Evolutionary conservation across 2,888 invertebrate genomes (phyloP), one percentile per base, ranked within the genome.

Genomic region (Melipona bicolor): DNA sequence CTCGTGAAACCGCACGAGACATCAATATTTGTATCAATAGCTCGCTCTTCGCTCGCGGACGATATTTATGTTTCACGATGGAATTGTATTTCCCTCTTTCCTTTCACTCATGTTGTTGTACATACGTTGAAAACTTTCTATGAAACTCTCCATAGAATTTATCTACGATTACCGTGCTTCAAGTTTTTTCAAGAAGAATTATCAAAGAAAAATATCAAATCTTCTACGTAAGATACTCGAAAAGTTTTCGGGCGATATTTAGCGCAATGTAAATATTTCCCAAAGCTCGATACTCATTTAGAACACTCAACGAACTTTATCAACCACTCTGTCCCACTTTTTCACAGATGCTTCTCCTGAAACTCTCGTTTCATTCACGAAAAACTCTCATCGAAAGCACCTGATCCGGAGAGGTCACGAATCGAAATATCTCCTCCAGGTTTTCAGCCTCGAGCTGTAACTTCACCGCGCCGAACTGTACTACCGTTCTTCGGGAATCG

Each of bases 401-500:
- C 36, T 50, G 15, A 15, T 54, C n/a, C n/a, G 3, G 6, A 6
- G 32, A 19, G 32, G 11, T 73, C 62, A 50, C 49, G 15, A 32
- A 1, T 62, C 73, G 24, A 64, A 64, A 73, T 50, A 73, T 52
- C 15, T 68, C 24, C 50, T 32, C 9, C 32, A 27, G 11, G 24
- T 65, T 17, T 17, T 21, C 1, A 67, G 21, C 6, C 19, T 49
- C 24, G 19, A 61, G 17, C 32, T 32, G 11, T 32, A 50, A 52
- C 36, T 5, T 36, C 19, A 19, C 17, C 17, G 13, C n/a, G 15
- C 9, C 17, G 17, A 24, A 3, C n/a, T 24, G 27, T 32, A 50
- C 32, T 19, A 17, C 13, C 27, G 5, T 27, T 43, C 68, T 9
- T 78, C 19, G 61, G 3, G 24, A 69, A 62, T 79, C 79, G 54